Evolutionary conservation across 2,113 vertebrate genomes (phyloP).

Genomic region (Erpornis zantholeuca): DNA sequence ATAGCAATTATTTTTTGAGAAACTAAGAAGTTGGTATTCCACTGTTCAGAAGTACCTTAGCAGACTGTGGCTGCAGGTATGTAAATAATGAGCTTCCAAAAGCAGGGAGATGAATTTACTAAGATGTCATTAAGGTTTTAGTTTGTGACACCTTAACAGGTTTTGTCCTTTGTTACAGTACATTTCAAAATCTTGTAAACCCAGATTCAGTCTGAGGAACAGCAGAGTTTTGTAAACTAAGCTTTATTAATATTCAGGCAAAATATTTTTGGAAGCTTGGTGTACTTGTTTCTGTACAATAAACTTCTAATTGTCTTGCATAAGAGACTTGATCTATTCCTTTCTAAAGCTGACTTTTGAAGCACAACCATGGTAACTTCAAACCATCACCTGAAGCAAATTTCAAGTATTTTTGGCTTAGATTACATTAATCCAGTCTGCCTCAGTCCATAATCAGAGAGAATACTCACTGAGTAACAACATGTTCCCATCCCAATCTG

Average conservation of each 20-base stretch:
- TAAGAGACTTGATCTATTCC: background rate
- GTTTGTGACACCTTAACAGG: background rate
- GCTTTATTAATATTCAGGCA: background rate
- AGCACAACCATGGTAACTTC: background rate
- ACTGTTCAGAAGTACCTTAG: background rate
- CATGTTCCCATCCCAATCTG: background rate
- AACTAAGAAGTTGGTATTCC: background rate
- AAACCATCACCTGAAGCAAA: background rate
- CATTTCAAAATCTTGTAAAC: constrained; percentile 36
- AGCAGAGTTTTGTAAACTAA: constrained; percentile 24
- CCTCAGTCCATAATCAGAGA: background rate
- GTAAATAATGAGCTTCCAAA: background rate
- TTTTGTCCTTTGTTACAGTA: constrained; percentile 8
- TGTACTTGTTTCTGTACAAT: constrained; percentile 50
- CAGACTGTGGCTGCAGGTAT: background rate
- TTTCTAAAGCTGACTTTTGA: background rate
- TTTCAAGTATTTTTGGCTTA: background rate
- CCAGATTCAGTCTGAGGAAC: background rate
- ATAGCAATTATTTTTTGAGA: background rate
- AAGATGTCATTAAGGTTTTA: background rate
- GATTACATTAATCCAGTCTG: background rate
- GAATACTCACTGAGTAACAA: background rate
- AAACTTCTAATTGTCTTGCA: constrained; percentile 36
- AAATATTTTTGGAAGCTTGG: constrained; percentile 35
- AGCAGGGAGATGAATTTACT: background rate